phyloP scores from a whole-genome alignment of 2,113 vertebrate species.

The Phoenicopterus ruber region DNA sequence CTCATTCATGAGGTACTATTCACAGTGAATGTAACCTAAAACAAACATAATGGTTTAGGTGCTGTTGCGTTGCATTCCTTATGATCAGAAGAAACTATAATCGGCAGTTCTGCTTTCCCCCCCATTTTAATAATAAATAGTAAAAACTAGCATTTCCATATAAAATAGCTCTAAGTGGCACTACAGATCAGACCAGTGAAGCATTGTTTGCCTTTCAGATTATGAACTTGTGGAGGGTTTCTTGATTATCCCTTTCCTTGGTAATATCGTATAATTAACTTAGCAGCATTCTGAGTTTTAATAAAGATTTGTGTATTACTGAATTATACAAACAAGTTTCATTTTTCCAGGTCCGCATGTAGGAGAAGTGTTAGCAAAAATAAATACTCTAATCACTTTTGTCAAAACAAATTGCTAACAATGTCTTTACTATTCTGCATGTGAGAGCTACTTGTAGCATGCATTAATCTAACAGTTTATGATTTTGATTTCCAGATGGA shows the following conservation, averaged over 20 bases:
- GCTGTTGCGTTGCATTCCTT: background rate
- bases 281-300: slow-evolving; percentile 44
- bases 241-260: slow-evolving; percentile 42
- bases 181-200: slow-evolving; percentile 1
- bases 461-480: slow-evolving; percentile 69
- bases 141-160: slow-evolving; percentile 9
- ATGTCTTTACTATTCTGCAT: slow-evolving; percentile 55
- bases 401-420: slow-evolving; percentile 66
- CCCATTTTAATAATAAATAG: background rate
- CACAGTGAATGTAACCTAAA: background rate
- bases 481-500: slow-evolving; percentile 70
- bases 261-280: slow-evolving; percentile 51
- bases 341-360: background rate
- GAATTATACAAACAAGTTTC: slow-evolving; percentile 52
- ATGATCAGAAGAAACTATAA: background rate
- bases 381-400: slow-evolving; percentile 69
- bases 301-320: slow-evolving; percentile 47
- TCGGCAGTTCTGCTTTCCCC: background rate
- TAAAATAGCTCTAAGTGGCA: slow-evolving; percentile 25
- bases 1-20: background rate
- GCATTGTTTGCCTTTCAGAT: slow-evolving; percentile 36
- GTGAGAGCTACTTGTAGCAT: slow-evolving; percentile 44
- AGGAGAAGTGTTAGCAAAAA: slow-evolving; percentile 57
- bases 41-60: background rate
- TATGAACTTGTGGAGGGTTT: slow-evolving; percentile 29